Evolutionary conservation across 2,888 invertebrate genomes (phyloP).

Genomic region (Melieria omissa): DNA sequence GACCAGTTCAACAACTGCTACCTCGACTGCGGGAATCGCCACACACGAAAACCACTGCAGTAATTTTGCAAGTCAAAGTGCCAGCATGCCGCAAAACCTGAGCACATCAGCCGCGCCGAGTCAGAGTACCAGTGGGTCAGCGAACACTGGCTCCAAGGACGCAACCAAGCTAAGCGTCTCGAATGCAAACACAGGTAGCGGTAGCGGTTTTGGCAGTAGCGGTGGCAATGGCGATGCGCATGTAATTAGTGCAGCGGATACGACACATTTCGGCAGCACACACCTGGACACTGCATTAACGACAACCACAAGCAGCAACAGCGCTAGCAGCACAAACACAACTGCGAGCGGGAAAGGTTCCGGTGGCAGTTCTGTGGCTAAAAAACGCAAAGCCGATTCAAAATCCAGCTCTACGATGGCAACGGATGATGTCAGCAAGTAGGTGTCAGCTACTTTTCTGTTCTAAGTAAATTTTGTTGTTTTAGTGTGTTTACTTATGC

Average conservation of each 20-base stretch:
- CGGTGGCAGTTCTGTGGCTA: conserved; percentile 49
- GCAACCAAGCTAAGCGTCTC: not conserved
- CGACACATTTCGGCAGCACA: conserved; percentile 18
- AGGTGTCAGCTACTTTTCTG: conserved; percentile 13
- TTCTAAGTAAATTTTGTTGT: not conserved
- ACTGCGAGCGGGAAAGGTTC: not conserved
- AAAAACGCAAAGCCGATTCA: conserved; percentile 64
- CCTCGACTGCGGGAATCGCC: conserved; percentile 36
- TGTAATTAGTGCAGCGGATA: not conserved
- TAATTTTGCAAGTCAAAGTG: conserved; percentile 3
- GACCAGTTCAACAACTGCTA: conserved; percentile 21
- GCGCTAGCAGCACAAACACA: conserved; percentile 13
- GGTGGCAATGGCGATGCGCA: not conserved
- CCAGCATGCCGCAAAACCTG: conserved; percentile 42
- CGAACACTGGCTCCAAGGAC: conserved; percentile 13
- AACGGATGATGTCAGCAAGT: conserved; percentile 62
- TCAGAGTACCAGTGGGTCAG: not conserved
- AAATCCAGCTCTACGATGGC: conserved; percentile 49
- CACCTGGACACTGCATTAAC: conserved; percentile 37
- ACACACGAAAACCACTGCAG: conserved; percentile 18
- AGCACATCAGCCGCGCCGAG: conserved; percentile 31
- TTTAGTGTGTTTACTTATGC: not conserved
- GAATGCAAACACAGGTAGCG: not conserved
- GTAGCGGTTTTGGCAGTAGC: conserved; percentile 15
- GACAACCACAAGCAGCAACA: conserved; percentile 22